These are phyloP conservation scores for Lethocerus indicus DNA, from an alignment of 1,140 invertebrate genomes.

Conservation along the genomic window DNA sequence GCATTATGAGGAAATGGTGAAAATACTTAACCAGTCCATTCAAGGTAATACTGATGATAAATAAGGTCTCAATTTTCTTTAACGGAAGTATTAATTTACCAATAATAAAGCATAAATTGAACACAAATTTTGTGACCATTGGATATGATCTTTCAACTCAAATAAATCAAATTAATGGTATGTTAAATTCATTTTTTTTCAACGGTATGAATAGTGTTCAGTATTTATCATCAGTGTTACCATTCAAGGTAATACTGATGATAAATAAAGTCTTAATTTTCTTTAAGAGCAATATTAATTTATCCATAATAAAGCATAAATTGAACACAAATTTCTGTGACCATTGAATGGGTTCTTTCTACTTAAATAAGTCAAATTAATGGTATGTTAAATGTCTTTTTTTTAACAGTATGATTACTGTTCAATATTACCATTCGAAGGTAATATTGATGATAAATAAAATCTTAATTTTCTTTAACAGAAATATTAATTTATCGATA, in stretches of 20 bases:
- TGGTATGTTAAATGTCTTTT: not conserved
- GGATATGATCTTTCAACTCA: not conserved
- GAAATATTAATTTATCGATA: not conserved
- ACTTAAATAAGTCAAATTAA: not conserved
- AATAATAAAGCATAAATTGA: not conserved
- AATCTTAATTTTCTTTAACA: not conserved
- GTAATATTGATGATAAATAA: slow-evolving; percentile 5
- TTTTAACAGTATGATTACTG: too few relatives aligned
- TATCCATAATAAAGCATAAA: not conserved
- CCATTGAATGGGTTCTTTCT: not conserved
- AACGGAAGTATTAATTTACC: not conserved
- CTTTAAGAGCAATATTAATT: not conserved
- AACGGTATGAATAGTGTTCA: too few relatives aligned
- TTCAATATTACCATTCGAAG: too few relatives aligned
- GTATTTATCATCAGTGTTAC: too few relatives aligned
- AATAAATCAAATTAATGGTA: not conserved
- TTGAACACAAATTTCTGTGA: not conserved
- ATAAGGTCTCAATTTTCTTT: not conserved
- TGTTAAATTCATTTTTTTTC: not conserved
- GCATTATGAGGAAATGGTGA: slow-evolving; percentile 26
- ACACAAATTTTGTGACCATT: not conserved
- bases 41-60: slow-evolving; percentile 8
- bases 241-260: slow-evolving; percentile 11
- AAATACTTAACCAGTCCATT: slow-evolving; percentile 9
- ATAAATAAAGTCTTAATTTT: not conserved